Evolutionary conservation across 1,140 invertebrate genomes (phyloP).

Genomic region (Drosophila rufa): DNA sequence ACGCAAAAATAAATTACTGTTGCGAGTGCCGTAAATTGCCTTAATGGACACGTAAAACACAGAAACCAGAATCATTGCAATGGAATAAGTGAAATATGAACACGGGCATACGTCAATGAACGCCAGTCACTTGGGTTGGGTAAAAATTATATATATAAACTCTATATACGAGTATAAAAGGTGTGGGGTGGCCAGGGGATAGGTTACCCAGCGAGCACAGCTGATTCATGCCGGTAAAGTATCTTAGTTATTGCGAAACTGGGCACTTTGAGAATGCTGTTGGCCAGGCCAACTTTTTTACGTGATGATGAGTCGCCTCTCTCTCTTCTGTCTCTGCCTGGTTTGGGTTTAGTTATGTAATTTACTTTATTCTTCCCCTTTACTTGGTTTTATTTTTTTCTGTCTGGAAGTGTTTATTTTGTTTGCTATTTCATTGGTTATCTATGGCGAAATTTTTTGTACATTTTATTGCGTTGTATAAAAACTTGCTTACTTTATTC

Average conservation of each 20-base stretch:
- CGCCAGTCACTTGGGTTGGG: slow-evolving; percentile 15
- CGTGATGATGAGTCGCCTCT: slow-evolving; percentile 15
- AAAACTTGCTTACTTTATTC: background rate
- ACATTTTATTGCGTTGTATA: background rate
- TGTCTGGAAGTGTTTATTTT: background rate
- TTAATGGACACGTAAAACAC: slow-evolving; percentile 55
- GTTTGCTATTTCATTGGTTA: background rate
- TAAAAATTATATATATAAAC: slow-evolving; percentile 1
- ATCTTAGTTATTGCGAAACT: slow-evolving; percentile 37
- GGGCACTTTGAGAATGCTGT: slow-evolving; percentile 17
- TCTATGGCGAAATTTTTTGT: background rate
- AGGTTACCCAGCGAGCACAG: slow-evolving; percentile 34
- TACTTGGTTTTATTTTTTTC: background rate
- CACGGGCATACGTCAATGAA: slow-evolving; percentile 65
- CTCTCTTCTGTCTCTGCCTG: background rate
- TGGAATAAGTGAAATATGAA: slow-evolving; percentile 68
- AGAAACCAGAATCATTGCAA: slow-evolving; percentile 40
- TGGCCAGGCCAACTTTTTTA: background rate
- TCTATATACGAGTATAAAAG: background rate
- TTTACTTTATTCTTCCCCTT: slow-evolving; percentile 5
- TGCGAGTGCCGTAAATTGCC: slow-evolving; percentile 56
- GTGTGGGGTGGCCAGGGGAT: slow-evolving; percentile 9
- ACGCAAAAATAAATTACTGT: slow-evolving; percentile 38
- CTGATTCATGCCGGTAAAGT: slow-evolving; percentile 65
- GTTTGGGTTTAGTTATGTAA: slow-evolving; percentile 18